These are phyloP conservation scores for Phaethornis superciliosus DNA, from an alignment of 2,113 vertebrate species.

Conservation along the genomic window DNA sequence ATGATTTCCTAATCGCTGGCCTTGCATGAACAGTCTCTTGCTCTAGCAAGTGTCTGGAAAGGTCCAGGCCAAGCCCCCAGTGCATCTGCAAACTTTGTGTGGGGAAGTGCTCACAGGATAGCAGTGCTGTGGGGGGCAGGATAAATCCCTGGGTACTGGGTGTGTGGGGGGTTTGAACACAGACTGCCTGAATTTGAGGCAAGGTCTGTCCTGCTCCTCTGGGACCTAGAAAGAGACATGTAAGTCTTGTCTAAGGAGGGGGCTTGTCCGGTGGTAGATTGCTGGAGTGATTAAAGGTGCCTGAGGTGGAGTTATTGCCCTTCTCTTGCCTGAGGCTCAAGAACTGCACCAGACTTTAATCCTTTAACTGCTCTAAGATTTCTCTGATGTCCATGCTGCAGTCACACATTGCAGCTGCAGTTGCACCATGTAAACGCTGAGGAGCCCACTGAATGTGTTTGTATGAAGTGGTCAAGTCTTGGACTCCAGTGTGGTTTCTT, in stretches of 20 bases:
- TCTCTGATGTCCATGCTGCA: no score
- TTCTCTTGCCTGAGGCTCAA: neutral
- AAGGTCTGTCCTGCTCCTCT: neutral
- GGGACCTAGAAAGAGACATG: neutral
- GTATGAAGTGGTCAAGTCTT: neutral
- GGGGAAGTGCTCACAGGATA: neutral
- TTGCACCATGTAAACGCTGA: neutral
- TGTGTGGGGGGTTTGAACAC: neutral
- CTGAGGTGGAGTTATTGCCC: neutral
- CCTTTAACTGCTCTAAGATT: neutral
- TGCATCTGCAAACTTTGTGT: neutral
- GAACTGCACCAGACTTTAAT: neutral
- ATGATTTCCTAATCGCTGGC: neutral
- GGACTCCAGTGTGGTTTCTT: neutral
- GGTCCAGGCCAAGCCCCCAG: neutral
- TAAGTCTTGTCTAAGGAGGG: neutral
- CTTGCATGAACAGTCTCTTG: neutral
- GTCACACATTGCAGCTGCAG: no score
- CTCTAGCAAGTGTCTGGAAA: neutral
- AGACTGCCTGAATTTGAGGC: neutral
- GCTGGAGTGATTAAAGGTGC: neutral
- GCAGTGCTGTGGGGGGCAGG: neutral
- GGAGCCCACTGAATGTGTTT: neutral
- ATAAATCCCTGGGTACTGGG: neutral
- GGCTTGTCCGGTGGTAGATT: neutral